phyloP scores from a whole-genome alignment of 2,113 vertebrate species.

The Siniperca knerii region DNA sequence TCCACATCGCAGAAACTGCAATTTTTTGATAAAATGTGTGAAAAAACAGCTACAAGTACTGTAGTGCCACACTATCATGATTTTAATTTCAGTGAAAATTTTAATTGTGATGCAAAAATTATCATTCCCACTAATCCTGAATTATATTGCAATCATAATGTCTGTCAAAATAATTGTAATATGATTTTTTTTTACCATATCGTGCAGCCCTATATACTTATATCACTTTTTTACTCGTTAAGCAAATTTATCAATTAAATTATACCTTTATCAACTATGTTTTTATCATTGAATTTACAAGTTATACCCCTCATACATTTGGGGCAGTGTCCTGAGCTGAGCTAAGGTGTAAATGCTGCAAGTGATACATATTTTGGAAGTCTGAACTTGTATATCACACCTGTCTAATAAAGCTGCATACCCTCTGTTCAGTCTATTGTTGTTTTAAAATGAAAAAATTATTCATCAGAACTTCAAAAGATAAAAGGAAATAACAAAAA shows the following conservation, averaged over 20 bases:
- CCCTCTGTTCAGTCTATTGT: neutral
- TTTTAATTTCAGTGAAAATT: too few species aligned
- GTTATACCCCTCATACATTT: neutral
- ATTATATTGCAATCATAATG: too few species aligned
- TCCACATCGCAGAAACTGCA: too few species aligned
- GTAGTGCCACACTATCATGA: too few species aligned
- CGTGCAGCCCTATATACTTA: too few species aligned
- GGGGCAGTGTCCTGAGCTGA: neutral
- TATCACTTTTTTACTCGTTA: too few species aligned
- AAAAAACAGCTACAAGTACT: too few species aligned
- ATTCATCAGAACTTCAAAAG: neutral
- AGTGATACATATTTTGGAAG: neutral
- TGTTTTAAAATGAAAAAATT: neutral
- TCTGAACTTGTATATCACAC: neutral
- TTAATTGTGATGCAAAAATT: too few species aligned
- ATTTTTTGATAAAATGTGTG: too few species aligned
- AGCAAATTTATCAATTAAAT: neutral
- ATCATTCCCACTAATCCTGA: too few species aligned
- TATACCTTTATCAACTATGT: neutral
- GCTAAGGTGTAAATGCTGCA: neutral
- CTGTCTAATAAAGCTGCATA: neutral
- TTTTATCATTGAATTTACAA: neutral
- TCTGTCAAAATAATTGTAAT: too few species aligned
- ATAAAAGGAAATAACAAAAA: neutral
- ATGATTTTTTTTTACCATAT: too few species aligned